A percentile compares a stretch with the other conserved stretches of the same genome.
Evolutionary conservation across 2,113 vertebrate species (phyloP).

Genomic region (Edolisoma coerulescens): DNA sequence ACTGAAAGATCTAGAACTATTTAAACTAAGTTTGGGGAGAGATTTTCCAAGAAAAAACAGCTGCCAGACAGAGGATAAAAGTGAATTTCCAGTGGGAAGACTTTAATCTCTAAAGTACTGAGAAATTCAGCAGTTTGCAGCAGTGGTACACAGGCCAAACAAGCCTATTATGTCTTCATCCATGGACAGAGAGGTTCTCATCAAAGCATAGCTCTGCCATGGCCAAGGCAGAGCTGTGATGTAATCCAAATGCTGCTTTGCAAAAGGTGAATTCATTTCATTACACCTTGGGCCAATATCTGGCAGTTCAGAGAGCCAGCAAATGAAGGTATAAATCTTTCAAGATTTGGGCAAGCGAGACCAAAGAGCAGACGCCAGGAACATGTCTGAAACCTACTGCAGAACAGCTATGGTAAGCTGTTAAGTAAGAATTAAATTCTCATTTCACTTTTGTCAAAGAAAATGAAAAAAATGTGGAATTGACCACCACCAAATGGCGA

Average conservation of each 20-base stretch:
- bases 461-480: background rate
- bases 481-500: background rate
- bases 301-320: background rate
- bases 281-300: background rate
- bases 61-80: background rate
- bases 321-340: background rate
- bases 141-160: rapidly evolving
- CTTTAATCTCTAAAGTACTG: background rate
- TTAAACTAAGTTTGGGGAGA: background rate
- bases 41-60: background rate
- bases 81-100: background rate
- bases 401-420: background rate
- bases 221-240: background rate
- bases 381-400: background rate
- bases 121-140: background rate
- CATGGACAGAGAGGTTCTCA: background rate
- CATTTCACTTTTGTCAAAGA: background rate
- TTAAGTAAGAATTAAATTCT: background rate
- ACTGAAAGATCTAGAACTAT: background rate
- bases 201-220: background rate
- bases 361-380: background rate
- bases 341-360: background rate
- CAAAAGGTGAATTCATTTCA: background rate
- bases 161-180: background rate
- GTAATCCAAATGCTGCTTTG: background rate